A percentile compares a stretch with the other conserved stretches of the same genome.
Conservation (phyloP, 1,140 invertebrate genomes). For the Drosophila obscura region DNA sequence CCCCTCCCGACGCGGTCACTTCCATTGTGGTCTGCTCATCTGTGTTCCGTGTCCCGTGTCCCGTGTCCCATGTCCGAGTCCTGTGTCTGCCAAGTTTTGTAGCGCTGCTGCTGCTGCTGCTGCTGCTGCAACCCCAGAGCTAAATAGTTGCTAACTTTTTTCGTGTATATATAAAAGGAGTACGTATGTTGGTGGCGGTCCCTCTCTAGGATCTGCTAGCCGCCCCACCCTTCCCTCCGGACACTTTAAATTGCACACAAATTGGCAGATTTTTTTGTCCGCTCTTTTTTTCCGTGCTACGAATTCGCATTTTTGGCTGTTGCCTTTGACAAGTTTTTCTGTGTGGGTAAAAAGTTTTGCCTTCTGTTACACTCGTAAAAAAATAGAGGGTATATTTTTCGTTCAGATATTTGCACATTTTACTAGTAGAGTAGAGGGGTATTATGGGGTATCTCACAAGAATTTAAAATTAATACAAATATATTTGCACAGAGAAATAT, state of each 20-base stretch:
- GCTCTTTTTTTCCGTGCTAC: constrained; percentile 21
- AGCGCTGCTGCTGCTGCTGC: not conserved
- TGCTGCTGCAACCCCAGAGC: constrained; percentile 36
- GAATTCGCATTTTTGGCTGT: constrained; percentile 29
- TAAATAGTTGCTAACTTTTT: constrained; percentile 77
- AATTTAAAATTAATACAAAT: too few relatives aligned
- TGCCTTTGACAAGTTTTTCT: constrained; percentile 68
- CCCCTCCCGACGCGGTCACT: constrained; percentile 40
- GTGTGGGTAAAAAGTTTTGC: constrained; percentile 16
- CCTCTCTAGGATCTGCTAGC: too few relatives aligned
- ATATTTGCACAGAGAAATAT: too few relatives aligned
- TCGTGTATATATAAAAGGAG: too few relatives aligned
- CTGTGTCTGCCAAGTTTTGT: constrained; percentile 75
- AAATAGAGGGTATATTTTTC: too few relatives aligned
- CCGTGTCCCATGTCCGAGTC: too few relatives aligned
- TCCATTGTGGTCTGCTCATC: constrained; percentile 70
- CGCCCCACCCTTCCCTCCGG: not conserved
- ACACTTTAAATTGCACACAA: constrained; percentile 75
- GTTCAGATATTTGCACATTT: too few relatives aligned
- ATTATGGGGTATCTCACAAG: too few relatives aligned
- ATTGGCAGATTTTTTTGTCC: constrained; percentile 60
- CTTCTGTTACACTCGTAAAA: constrained; percentile 3
- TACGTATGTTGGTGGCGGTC: too few relatives aligned
- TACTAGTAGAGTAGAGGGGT: too few relatives aligned
- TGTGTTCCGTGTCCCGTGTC: constrained; percentile 15